Evolutionary conservation across 2,888 invertebrate species (phyloP).

Genomic region (Lepidocyrtinus sp.): DNA sequence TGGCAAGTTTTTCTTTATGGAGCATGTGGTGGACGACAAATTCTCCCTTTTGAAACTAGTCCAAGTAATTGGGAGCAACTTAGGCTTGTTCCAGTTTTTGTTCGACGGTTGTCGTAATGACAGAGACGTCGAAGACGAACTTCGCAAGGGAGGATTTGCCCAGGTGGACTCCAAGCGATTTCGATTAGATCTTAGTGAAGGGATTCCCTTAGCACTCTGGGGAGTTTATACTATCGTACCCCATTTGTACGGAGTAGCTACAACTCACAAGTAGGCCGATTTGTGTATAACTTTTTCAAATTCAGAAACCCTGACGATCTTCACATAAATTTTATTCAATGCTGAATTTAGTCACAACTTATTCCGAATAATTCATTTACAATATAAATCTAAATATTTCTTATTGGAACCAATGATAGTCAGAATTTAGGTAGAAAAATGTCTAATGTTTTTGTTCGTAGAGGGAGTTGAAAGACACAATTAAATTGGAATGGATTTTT

Average conservation of each 20-base stretch:
- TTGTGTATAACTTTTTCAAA: not conserved
- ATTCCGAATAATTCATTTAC: too few relatives aligned
- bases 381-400: too few relatives aligned
- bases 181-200: constrained; percentile 18
- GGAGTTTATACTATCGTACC: constrained; percentile 23
- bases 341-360: not conserved
- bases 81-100: constrained; percentile 66
- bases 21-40: constrained; percentile 69
- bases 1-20: constrained; percentile 70
- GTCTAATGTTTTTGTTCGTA: too few relatives aligned
- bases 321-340: not conserved
- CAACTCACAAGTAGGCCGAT: not conserved
- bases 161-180: constrained; percentile 11
- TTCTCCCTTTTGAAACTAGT: constrained; percentile 56
- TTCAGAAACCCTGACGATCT: not conserved
- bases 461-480: too few relatives aligned
- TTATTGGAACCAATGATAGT: too few relatives aligned
- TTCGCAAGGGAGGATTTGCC: constrained; percentile 40
- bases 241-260: constrained; percentile 22
- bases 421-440: too few relatives aligned
- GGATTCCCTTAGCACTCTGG: not conserved
- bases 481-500: not conserved
- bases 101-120: constrained; percentile 67
- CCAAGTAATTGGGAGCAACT: constrained; percentile 60
- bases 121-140: constrained; percentile 64